Evolutionary conservation across 2,888 invertebrate genomes (phyloP).

Genomic region (Thera obeliscata): DNA sequence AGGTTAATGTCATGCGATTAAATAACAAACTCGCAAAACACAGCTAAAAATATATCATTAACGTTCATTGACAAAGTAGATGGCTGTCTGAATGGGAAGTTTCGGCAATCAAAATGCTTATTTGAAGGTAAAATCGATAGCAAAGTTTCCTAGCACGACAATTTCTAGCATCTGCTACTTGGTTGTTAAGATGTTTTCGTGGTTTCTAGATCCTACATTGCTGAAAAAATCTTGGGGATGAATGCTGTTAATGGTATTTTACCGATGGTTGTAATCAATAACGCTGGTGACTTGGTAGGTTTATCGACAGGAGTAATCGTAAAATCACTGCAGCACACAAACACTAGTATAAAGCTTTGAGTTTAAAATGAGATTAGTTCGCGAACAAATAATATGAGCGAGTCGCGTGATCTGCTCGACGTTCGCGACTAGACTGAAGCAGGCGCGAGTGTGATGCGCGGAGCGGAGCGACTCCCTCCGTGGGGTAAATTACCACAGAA

Average conservation of each 20-base stretch:
- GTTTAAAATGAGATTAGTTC: slow-evolving; percentile 50
- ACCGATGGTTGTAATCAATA: slow-evolving; percentile 12
- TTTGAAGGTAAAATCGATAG: slow-evolving; percentile 40
- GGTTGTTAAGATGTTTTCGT: slow-evolving; percentile 22
- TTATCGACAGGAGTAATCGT: not conserved
- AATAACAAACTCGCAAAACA: slow-evolving; percentile 32
- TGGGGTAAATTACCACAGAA: slow-evolving; percentile 60
- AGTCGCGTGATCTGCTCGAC: slow-evolving; percentile 49
- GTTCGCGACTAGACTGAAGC: slow-evolving; percentile 59
- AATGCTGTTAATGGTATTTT: slow-evolving; percentile 2
- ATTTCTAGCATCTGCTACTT: slow-evolving; percentile 33
- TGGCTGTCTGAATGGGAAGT: slow-evolving; percentile 23
- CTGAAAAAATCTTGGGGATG: slow-evolving; percentile 12
- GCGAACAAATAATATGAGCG: slow-evolving; percentile 45
- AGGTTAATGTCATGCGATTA: slow-evolving; percentile 30
- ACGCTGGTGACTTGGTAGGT: slow-evolving; percentile 2
- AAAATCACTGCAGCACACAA: slow-evolving; percentile 44
- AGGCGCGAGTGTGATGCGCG: slow-evolving; percentile 55
- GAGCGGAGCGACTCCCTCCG: slow-evolving; percentile 49
- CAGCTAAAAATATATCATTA: slow-evolving; percentile 37
- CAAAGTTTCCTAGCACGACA: slow-evolving; percentile 39
- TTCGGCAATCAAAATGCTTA: slow-evolving; percentile 25
- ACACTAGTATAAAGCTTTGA: slow-evolving; percentile 41
- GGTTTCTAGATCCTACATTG: slow-evolving; percentile 2
- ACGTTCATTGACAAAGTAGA: slow-evolving; percentile 30